Conservation (phyloP, 2,113 vertebrate genomes). For the Alosa alosa region DNA sequence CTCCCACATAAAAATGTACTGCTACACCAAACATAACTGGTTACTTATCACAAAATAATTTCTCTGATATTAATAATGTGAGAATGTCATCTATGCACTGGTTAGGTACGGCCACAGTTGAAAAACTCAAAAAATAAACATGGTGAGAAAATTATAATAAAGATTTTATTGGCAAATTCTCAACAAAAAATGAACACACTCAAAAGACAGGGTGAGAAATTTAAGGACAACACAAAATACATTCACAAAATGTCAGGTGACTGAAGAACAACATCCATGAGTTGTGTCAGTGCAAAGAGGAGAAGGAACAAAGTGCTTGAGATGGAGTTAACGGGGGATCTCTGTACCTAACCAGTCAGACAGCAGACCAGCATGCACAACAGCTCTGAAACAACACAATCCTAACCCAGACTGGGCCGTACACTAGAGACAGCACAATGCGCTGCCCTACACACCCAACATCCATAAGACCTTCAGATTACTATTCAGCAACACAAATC, state of each 20-base stretch:
- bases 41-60: background rate
- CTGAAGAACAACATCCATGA: background rate
- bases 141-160: constrained; percentile 35
- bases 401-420: background rate
- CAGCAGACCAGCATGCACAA: background rate
- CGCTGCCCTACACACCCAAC: background rate
- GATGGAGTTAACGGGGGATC: constrained; percentile 7
- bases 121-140: constrained; percentile 28
- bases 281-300: background rate
- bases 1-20: background rate
- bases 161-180: constrained; percentile 44
- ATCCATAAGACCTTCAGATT: background rate
- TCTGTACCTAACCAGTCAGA: constrained; percentile 18
- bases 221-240: constrained; percentile 10
- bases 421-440: background rate
- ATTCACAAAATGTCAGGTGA: background rate
- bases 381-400: background rate
- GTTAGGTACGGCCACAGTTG: constrained; percentile 20
- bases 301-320: background rate
- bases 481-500: background rate
- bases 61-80: background rate
- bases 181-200: constrained; percentile 36
- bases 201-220: constrained; percentile 34
- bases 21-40: background rate
- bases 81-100: background rate